Conservation (phyloP, 2,797 vertebrate genomes). For the Sebastiscus albofasciatus region DNA sequence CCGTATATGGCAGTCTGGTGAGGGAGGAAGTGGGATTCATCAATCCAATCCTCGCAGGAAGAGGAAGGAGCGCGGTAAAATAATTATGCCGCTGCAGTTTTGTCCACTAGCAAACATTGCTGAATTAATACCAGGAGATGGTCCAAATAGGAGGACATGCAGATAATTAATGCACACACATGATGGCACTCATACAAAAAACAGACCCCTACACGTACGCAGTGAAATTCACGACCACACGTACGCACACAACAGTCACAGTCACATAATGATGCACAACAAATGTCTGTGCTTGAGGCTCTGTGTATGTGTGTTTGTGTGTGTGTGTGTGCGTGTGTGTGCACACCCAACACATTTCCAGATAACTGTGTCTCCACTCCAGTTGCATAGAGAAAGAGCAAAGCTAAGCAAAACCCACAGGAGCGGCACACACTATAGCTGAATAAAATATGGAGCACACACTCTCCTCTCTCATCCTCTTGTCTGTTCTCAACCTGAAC, state of each 20-base stretch:
- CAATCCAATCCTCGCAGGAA: slow-evolving; percentile 67
- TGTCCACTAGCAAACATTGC: slow-evolving; percentile 27
- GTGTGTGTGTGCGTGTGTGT: too few relatives aligned
- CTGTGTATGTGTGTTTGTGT: neutral
- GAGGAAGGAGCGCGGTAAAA: slow-evolving; percentile 48
- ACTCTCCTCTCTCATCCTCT: slow-evolving; percentile 29
- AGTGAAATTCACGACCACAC: neutral
- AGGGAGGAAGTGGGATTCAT: slow-evolving; percentile 75
- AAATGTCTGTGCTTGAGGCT: neutral
- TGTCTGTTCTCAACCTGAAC: slow-evolving; percentile 24
- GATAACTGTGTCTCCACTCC: slow-evolving; percentile 39
- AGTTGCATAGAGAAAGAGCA: slow-evolving; percentile 45
- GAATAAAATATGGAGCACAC: slow-evolving; percentile 64
- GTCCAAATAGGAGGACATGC: slow-evolving; percentile 4
- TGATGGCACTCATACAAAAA: neutral
- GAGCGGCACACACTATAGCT: slow-evolving; percentile 36
- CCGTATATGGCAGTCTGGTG: slow-evolving; percentile 67
- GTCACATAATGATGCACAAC: slow-evolving; percentile 4
- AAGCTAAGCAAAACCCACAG: slow-evolving; percentile 61
- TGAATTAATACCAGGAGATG: slow-evolving; percentile 27
- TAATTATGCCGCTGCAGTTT: slow-evolving; percentile 56
- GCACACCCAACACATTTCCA: neutral
- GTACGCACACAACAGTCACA: neutral
- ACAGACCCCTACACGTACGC: neutral
- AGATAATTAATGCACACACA: slow-evolving; percentile 17